Percentiles rank a stretch among this genome's conserved stretches.
Conservation (phyloP, 2,113 vertebrate species). For the Anguilla rostrata region DNA sequence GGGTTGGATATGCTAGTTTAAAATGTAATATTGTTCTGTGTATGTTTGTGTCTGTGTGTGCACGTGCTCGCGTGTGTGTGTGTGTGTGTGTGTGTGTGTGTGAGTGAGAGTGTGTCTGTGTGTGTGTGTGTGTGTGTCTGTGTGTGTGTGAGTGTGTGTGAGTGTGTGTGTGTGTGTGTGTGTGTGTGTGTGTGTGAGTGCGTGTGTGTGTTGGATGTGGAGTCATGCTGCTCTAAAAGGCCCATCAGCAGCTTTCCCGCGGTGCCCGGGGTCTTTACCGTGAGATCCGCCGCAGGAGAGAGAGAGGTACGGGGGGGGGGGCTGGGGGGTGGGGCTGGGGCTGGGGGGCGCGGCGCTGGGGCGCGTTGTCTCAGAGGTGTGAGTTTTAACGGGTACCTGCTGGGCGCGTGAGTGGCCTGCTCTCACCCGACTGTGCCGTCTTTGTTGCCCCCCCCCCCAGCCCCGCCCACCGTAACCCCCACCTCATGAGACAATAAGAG, state of each 20-base stretch:
- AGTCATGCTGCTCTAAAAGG: not conserved
- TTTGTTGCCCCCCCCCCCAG: not conserved
- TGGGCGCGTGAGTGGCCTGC: not conserved
- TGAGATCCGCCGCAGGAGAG: not conserved
- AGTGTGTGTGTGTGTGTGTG: too few species aligned
- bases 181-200: too few species aligned
- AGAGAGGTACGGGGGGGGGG: not conserved
- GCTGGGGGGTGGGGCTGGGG: not conserved
- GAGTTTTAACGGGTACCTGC: conserved; percentile 24
- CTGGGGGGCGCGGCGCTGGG: not conserved
- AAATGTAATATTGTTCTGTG: too few species aligned
- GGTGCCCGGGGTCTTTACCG: not conserved
- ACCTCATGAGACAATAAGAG: not conserved
- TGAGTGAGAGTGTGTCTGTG: not conserved
- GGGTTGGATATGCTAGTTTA: too few species aligned
- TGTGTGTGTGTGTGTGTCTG: not conserved
- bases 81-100: too few species aligned
- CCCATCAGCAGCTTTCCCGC: not conserved
- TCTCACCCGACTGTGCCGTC: not conserved
- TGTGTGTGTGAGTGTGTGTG: too few species aligned
- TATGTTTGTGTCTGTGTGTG: too few species aligned
- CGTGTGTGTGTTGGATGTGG: too few species aligned
- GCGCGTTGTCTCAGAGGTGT: conserved; percentile 30
- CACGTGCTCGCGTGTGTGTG: too few species aligned
- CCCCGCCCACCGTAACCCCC: not conserved